These are phyloP conservation scores for Rhynchonycteris naso DNA, from an alignment of 2,797 vertebrate species.

Conservation along the genomic window DNA sequence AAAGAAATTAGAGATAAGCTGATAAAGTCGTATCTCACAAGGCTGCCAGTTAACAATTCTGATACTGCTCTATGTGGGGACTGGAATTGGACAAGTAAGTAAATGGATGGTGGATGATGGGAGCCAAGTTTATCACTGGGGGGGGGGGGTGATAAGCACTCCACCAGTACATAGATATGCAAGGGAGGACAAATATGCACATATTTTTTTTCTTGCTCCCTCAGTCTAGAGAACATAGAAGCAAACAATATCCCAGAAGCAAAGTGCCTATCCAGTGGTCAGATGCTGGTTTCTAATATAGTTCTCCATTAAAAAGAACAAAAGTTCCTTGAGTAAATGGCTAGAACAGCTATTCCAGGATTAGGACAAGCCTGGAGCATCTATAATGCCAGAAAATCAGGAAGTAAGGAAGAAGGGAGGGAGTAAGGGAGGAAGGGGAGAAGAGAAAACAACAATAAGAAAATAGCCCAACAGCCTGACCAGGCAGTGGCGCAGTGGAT, in stretches of 20 bases:
- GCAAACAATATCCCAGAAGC: neutral
- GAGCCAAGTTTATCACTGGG: neutral
- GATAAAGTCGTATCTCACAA: neutral
- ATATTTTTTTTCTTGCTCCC: neutral
- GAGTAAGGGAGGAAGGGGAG: too few species aligned
- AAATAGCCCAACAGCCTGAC: neutral
- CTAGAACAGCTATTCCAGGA: neutral
- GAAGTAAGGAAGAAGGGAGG: neutral
- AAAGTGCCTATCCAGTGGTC: neutral
- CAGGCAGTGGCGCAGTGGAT: too few species aligned
- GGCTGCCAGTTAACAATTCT: neutral
- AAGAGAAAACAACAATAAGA: neutral
- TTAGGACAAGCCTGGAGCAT: neutral
- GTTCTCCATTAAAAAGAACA: slow-evolving; percentile 16
- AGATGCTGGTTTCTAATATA: neutral
- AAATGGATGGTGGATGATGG: neutral
- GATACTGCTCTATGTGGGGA: neutral
- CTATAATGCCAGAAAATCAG: neutral
- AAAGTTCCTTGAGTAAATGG: neutral
- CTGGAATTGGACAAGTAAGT: slow-evolving; percentile 4
- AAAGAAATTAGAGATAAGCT: neutral
- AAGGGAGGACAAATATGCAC: neutral
- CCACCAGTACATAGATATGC: neutral
- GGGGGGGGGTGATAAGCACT: too few species aligned
- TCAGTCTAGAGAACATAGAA: neutral